Conservation (phyloP, 2,113 vertebrate species). For the Formicarius rufipectus region DNA sequence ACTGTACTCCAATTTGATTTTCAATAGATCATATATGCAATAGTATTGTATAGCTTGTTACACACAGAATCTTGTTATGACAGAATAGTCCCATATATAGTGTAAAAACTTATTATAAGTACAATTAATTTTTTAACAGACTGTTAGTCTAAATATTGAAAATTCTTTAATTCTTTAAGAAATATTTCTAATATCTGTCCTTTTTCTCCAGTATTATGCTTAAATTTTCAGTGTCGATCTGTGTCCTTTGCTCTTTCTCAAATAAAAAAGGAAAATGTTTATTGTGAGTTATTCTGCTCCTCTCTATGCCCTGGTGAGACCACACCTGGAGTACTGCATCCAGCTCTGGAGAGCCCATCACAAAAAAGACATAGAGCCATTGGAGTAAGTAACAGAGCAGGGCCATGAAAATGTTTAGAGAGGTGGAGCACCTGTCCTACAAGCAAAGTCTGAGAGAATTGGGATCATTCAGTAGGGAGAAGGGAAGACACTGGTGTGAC, state of each 20-base stretch:
- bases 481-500: fast-evolving
- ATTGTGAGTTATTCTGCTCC: neutral
- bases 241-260: neutral
- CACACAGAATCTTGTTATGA: neutral
- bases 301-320: neutral
- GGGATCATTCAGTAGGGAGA: neutral
- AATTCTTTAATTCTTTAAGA: neutral
- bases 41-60: neutral
- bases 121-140: neutral
- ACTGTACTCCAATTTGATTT: neutral
- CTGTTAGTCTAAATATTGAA: neutral
- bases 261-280: neutral
- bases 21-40: neutral
- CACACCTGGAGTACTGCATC: neutral
- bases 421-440: neutral
- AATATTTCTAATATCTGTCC: neutral
- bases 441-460: neutral
- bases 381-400: neutral
- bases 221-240: neutral
- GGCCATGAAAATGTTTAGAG: neutral
- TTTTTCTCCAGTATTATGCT: neutral
- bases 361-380: neutral
- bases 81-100: neutral
- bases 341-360: neutral
- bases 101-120: neutral